Conservation (phyloP, 2,797 vertebrate species). For the Peromyscus melanophrys region DNA sequence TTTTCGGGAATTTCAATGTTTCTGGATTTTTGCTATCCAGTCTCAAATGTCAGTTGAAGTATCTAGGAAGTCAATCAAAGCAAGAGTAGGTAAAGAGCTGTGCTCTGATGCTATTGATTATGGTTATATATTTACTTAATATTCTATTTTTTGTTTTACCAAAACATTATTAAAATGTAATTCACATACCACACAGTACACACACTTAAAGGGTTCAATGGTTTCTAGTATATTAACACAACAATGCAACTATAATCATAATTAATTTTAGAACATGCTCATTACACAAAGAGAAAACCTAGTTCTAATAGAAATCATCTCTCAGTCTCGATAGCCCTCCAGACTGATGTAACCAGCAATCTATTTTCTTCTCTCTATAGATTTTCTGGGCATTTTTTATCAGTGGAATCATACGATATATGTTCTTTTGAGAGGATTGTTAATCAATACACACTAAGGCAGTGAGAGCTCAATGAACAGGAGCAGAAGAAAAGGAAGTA, state of each 20-base stretch:
- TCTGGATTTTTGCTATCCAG: background rate
- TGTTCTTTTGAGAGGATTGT: background rate
- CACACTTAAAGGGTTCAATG: background rate
- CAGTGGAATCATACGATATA: background rate
- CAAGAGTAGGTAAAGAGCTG: background rate
- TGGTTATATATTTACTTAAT: background rate
- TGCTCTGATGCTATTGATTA: background rate
- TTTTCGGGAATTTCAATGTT: constrained; percentile 45
- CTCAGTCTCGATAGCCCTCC: background rate
- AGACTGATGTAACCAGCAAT: background rate
- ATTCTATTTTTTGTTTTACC: background rate
- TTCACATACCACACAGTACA: background rate
- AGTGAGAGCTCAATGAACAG: background rate
- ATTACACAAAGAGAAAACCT: background rate
- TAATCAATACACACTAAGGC: background rate
- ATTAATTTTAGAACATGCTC: background rate
- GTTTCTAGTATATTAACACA: background rate
- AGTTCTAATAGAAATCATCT: background rate
- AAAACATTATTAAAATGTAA: background rate
- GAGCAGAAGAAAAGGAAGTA: background rate
- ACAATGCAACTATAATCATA: background rate
- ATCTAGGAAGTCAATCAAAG: constrained; percentile 11
- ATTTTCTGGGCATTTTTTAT: background rate
- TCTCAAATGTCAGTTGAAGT: background rate
- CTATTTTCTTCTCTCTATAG: background rate